Conservation (phyloP, 2,113 vertebrate genomes). For the Notiomystis cincta region DNA sequence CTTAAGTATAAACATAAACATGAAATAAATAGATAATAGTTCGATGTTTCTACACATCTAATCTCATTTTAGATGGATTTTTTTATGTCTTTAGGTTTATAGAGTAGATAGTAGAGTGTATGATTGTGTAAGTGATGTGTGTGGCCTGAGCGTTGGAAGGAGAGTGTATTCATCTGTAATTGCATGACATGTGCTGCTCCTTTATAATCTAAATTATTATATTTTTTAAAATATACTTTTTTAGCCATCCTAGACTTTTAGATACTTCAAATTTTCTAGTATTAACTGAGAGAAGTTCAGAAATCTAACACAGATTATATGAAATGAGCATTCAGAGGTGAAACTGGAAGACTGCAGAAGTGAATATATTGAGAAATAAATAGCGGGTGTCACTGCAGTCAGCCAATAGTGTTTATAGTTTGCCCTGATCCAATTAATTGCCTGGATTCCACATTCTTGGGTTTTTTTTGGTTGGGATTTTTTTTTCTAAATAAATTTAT, state of each 20-base stretch:
- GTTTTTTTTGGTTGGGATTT: fast-evolving
- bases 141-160: neutral
- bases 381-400: neutral
- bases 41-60: neutral
- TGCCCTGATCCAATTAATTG: neutral
- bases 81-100: neutral
- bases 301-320: neutral
- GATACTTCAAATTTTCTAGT: neutral
- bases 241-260: neutral
- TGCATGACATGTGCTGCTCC: neutral
- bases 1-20: neutral
- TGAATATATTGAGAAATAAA: neutral
- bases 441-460: neutral
- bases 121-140: neutral
- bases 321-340: neutral
- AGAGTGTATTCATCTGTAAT: neutral
- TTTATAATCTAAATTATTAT: neutral
- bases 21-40: neutral
- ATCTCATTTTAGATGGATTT: neutral
- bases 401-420: neutral
- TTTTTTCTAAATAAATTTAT: neutral
- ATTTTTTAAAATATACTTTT: neutral
- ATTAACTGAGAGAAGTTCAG: neutral
- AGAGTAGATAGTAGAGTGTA: neutral
- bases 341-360: neutral